A percentile compares a stretch with the other conserved stretches of the same genome.
Evolutionary conservation across 30 jellyfish, hydroid and myxozoan species (phyloP).

Genomic region (Hydractinia echinata): DNA sequence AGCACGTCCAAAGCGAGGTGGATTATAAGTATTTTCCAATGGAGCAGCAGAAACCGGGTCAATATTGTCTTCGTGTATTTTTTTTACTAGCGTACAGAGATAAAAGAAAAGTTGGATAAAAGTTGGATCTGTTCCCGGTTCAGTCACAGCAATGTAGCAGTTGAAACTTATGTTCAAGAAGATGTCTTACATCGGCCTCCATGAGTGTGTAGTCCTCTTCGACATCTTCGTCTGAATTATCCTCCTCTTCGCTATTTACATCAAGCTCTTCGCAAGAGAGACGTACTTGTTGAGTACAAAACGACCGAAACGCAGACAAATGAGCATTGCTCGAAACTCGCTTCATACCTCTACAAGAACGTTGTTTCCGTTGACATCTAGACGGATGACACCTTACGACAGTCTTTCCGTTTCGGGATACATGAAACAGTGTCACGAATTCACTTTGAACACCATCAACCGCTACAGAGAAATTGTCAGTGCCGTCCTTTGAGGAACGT

Average conservation of each 20-base stretch:
- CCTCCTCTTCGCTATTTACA: neutral
- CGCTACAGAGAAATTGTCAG: too few species aligned
- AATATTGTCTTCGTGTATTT: neutral
- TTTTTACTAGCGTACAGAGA: conserved; percentile 1
- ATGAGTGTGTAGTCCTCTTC: neutral
- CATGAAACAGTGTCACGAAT: too few species aligned
- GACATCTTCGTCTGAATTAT: neutral
- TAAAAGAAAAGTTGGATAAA: neutral
- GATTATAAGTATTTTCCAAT: conserved; percentile 8
- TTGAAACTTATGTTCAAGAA: neutral
- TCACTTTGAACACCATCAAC: too few species aligned
- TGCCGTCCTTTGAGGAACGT: too few species aligned
- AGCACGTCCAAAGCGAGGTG: conserved; percentile 18
- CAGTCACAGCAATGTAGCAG: too few species aligned
- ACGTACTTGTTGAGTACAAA: neutral
- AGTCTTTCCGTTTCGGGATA: neutral
- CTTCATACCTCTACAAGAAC: neutral
- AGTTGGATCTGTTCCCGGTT: too few species aligned
- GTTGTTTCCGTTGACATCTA: neutral
- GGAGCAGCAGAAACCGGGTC: neutral
- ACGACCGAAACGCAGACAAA: neutral
- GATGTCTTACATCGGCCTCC: neutral
- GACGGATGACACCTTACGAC: neutral
- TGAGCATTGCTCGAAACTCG: neutral
- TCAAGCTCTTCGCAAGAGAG: neutral